phyloP scores from a whole-genome alignment of 2,113 vertebrate species.

The Aphyosemion australe region DNA sequence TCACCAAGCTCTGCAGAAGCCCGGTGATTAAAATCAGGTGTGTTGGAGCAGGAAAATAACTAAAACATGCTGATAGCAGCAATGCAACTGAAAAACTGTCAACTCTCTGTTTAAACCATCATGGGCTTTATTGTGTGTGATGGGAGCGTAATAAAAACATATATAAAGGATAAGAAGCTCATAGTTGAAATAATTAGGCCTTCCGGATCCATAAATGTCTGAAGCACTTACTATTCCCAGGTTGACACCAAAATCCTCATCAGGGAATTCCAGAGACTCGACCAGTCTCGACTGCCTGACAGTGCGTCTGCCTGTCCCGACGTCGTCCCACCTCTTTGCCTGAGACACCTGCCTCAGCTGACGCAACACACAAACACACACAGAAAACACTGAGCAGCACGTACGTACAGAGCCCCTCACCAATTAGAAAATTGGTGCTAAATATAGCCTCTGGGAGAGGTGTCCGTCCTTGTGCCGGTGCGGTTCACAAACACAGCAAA shows the following conservation, averaged over 20 bases:
- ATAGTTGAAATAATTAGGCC: neutral
- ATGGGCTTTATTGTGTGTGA: no score
- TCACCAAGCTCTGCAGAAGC: no score
- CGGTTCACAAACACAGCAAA: slow-evolving; percentile 25
- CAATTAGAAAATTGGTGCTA: slow-evolving; percentile 15
- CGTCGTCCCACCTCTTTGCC: slow-evolving; percentile 75
- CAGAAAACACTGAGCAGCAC: neutral
- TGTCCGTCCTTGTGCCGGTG: slow-evolving; percentile 7
- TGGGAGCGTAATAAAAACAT: no score
- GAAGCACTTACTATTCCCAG: slow-evolving; percentile 76
- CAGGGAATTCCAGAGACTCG: slow-evolving; percentile 74
- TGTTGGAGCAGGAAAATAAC: no score
- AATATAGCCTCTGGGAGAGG: slow-evolving; percentile 4
- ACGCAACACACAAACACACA: slow-evolving; percentile 33
- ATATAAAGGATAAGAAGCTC: no score
- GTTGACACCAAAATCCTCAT: slow-evolving; percentile 77
- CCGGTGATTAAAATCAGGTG: no score
- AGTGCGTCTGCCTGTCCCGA: slow-evolving; percentile 58
- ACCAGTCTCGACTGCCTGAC: slow-evolving; percentile 69
- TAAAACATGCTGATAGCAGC: no score
- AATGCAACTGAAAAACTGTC: no score
- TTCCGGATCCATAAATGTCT: neutral
- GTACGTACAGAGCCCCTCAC: neutral
- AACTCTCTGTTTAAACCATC: no score
- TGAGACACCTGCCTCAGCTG: slow-evolving; percentile 81